phyloP scores from a whole-genome alignment of 1,140 invertebrate species.

The Lasaia peninsularis region DNA sequence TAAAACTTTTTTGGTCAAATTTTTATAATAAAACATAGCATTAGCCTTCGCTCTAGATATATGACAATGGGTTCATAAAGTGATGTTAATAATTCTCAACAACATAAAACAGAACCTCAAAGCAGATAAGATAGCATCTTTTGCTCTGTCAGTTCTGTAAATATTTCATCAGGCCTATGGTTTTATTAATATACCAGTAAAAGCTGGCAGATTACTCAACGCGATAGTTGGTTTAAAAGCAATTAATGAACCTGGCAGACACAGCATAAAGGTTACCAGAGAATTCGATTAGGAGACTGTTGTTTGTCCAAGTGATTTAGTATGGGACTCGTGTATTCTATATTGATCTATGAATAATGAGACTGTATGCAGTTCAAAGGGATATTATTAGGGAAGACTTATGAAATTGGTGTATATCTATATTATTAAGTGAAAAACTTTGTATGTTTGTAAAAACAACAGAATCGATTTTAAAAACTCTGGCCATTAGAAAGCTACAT shows the following conservation, averaged over 20 bases:
- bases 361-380: neutral
- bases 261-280: neutral
- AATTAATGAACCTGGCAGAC: neutral
- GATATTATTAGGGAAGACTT: neutral
- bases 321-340: neutral
- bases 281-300: slow-evolving; percentile 5
- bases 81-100: too few species aligned
- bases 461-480: too few species aligned
- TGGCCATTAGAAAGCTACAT: too few species aligned
- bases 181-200: slow-evolving; percentile 2
- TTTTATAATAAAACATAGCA: too few species aligned
- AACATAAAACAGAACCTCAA: too few species aligned
- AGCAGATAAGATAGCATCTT: too few species aligned
- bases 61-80: too few species aligned
- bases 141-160: too few species aligned
- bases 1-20: too few species aligned
- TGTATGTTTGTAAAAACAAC: neutral
- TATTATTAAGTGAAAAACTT: neutral
- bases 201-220: neutral
- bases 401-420: neutral
- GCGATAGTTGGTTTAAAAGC: neutral
- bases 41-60: too few species aligned
- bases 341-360: neutral
- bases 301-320: slow-evolving; percentile 1
- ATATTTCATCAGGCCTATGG: neutral